These are phyloP conservation scores for Papilio aristodemus DNA, from an alignment of 1,140 invertebrate genomes.

Conservation along the genomic window DNA sequence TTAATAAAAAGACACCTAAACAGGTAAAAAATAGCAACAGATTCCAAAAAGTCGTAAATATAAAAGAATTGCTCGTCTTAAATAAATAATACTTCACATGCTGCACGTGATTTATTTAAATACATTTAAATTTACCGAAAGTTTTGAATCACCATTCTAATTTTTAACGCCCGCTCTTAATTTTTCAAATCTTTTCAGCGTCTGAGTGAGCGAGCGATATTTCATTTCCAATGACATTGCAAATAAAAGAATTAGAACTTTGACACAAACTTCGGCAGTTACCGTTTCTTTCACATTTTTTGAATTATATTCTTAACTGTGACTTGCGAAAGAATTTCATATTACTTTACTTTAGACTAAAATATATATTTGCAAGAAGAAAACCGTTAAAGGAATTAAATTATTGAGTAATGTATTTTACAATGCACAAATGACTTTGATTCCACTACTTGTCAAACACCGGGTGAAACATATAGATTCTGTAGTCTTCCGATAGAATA, in stretches of 20 bases:
- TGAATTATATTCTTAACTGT: slow-evolving; percentile 15
- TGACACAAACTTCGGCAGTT: slow-evolving; percentile 21
- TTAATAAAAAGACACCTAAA: no score
- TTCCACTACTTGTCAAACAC: no score
- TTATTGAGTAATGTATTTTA: not conserved
- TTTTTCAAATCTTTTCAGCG: slow-evolving; percentile 8
- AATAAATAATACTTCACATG: no score
- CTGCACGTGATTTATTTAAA: not conserved
- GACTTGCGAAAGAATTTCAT: slow-evolving; percentile 14
- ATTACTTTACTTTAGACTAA: slow-evolving; percentile 2
- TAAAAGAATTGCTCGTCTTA: no score
- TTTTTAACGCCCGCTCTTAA: not conserved
- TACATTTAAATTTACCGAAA: not conserved
- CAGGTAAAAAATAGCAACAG: no score
- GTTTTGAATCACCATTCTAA: not conserved
- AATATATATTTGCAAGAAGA: not conserved
- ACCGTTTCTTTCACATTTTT: slow-evolving; percentile 18
- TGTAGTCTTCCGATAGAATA: no score
- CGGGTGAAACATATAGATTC: no score
- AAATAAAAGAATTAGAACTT: slow-evolving; percentile 22
- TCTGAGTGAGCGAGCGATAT: slow-evolving; percentile 9
- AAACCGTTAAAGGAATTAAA: not conserved
- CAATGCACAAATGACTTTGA: no score
- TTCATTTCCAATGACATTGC: slow-evolving; percentile 20
- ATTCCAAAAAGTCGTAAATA: no score